Evolutionary conservation across 2,797 vertebrate species (phyloP).

Genomic region (Oreochromis grahami): DNA sequence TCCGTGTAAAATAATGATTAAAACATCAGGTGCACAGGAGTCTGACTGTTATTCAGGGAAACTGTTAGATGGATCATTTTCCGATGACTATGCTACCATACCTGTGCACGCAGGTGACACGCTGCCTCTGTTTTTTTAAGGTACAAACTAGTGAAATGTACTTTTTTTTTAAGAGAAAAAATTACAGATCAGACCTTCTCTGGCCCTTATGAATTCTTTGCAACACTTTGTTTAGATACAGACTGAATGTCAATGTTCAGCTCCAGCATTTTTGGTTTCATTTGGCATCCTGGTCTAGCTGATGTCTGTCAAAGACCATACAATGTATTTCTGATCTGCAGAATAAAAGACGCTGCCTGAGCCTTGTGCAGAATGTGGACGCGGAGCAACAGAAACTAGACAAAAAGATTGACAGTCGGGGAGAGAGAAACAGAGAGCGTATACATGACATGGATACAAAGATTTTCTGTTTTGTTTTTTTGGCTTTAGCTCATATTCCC

Average conservation of each 20-base stretch:
- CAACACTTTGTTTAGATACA: conserved; percentile 22
- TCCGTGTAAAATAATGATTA: background rate
- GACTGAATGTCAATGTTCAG: conserved; percentile 35
- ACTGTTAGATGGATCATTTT: background rate
- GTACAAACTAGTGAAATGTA: background rate
- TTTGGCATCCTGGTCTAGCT: conserved; percentile 30
- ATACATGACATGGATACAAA: conserved; percentile 36
- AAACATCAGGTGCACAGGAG: background rate
- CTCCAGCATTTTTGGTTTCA: conserved; percentile 28
- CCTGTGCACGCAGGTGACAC: background rate
- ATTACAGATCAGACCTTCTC: conserved; percentile 19
- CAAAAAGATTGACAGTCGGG: conserved; percentile 34
- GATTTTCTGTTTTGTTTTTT: conserved; percentile 18
- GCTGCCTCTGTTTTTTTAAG: background rate
- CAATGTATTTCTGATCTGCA: conserved; percentile 45
- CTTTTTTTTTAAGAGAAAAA: conserved; percentile 13
- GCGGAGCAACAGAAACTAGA: conserved; percentile 25
- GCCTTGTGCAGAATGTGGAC: conserved; percentile 35
- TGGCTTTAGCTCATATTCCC: conserved; percentile 1
- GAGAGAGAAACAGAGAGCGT: background rate
- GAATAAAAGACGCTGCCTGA: conserved; percentile 31
- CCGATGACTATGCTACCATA: background rate
- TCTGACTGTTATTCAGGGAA: background rate
- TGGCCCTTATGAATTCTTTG: background rate
- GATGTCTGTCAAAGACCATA: conserved; percentile 52